Percentiles rank a stretch among this genome's conserved stretches.
Evolutionary conservation across 30 jellyfish, hydroid and myxozoan species (phyloP).

Genomic region (Turritopsis rubra): DNA sequence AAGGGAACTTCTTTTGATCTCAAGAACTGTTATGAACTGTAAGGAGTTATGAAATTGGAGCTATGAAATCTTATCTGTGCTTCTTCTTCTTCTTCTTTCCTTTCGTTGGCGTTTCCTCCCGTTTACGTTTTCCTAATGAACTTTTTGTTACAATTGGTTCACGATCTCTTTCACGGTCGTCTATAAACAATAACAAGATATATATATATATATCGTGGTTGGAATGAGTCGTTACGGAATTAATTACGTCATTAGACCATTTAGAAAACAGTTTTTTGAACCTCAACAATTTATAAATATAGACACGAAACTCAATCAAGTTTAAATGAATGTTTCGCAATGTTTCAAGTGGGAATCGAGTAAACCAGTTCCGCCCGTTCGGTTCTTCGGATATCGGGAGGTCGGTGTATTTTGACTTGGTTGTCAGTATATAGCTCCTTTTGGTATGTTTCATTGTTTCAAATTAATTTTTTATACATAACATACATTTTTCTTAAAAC

Average conservation of each 20-base stretch:
- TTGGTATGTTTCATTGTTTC: too few relatives aligned
- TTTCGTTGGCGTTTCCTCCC: constrained; percentile 4
- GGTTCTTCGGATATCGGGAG: too few relatives aligned
- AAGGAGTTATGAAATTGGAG: background rate
- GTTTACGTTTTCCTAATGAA: constrained; percentile 7
- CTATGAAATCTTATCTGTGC: background rate
- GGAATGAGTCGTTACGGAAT: background rate
- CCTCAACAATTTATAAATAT: background rate
- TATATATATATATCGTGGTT: background rate
- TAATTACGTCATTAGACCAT: background rate
- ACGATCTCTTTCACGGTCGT: constrained; percentile 17
- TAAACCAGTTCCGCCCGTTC: too few relatives aligned
- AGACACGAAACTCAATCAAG: background rate
- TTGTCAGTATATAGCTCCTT: too few relatives aligned
- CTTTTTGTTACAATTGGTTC: background rate
- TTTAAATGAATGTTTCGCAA: too few relatives aligned
- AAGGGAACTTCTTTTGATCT: too few relatives aligned
- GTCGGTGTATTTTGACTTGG: too few relatives aligned
- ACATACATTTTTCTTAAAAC: too few relatives aligned
- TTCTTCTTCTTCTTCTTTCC: constrained; percentile 1
- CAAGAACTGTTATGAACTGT: background rate
- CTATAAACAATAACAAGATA: too few relatives aligned
- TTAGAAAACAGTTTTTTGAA: background rate
- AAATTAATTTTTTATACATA: too few relatives aligned
- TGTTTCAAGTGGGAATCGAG: too few relatives aligned